A percentile compares a stretch with the other conserved stretches of the same genome.
These are phyloP conservation scores for Canis aureus DNA, from an alignment of 2,113 vertebrate genomes.

Conservation along the genomic window DNA sequence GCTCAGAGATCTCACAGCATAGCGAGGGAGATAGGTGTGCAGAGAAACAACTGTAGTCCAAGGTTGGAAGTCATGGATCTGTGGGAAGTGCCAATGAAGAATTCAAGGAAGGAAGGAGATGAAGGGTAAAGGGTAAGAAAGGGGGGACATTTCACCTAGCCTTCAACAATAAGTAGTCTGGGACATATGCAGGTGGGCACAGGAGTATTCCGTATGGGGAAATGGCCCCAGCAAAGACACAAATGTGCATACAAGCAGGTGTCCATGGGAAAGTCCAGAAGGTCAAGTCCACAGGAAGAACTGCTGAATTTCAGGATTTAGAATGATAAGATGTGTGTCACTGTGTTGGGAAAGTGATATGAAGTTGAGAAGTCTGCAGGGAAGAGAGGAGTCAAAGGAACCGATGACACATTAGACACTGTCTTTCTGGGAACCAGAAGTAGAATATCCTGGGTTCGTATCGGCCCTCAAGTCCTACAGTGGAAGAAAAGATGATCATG, in stretches of 20 bases:
- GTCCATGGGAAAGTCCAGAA: background rate
- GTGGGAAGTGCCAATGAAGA: background rate
- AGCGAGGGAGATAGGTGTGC: fast-evolving
- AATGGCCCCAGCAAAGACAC: background rate
- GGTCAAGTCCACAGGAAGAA: background rate
- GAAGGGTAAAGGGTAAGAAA: background rate
- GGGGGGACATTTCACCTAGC: no score
- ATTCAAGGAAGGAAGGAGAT: no score
- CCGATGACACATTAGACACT: background rate
- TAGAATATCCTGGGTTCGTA: background rate
- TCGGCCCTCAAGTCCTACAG: background rate
- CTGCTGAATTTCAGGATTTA: background rate
- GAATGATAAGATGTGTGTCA: no score
- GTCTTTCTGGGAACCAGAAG: background rate
- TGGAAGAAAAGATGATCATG: background rate
- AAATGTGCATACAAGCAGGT: background rate
- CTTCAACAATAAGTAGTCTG: fast-evolving
- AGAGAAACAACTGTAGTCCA: fast-evolving
- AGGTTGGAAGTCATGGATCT: fast-evolving
- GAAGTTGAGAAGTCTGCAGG: background rate
- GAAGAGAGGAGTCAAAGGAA: background rate
- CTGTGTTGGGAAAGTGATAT: background rate
- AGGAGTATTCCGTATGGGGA: background rate
- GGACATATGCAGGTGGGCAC: background rate
- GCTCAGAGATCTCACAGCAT: background rate